phyloP scores from a whole-genome alignment of 2,113 vertebrate genomes.

The Mus spicilegus region DNA sequence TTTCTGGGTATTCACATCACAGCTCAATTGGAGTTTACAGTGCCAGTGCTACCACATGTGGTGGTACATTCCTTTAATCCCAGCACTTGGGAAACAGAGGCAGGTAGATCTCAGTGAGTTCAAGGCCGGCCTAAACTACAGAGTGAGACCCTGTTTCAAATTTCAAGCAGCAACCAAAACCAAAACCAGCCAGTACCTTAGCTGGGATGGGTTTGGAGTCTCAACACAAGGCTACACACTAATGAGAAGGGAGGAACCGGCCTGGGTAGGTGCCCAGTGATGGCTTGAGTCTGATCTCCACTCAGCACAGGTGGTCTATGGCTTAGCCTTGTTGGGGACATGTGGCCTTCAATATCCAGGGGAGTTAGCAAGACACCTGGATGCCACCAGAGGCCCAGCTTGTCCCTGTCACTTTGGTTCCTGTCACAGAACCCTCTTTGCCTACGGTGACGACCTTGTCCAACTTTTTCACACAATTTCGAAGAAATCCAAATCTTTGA shows the following conservation, averaged over 20 bases:
- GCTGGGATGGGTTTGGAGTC: neutral
- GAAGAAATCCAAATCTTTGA: constrained; percentile 78
- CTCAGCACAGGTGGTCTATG: neutral
- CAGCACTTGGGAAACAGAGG: neutral
- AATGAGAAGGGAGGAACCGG: neutral
- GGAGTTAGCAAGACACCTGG: neutral
- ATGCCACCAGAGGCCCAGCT: no score
- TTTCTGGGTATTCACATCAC: no score
- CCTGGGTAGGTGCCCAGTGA: no score
- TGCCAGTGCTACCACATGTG: neutral
- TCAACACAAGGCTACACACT: neutral
- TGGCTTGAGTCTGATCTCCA: neutral
- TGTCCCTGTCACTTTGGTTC: neutral
- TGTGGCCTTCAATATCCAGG: neutral
- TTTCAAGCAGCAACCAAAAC: neutral
- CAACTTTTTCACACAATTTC: constrained; percentile 61
- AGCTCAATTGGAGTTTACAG: neutral
- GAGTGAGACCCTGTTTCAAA: neutral
- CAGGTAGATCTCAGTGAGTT: neutral
- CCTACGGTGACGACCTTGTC: neutral
- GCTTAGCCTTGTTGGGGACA: neutral
- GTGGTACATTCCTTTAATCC: neutral
- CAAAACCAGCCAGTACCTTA: neutral
- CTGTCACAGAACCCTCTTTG: fast-evolving
- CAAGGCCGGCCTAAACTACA: neutral